Evolutionary conservation across 2,797 vertebrate species (phyloP).

Genomic region (Aratinga solstitialis): DNA sequence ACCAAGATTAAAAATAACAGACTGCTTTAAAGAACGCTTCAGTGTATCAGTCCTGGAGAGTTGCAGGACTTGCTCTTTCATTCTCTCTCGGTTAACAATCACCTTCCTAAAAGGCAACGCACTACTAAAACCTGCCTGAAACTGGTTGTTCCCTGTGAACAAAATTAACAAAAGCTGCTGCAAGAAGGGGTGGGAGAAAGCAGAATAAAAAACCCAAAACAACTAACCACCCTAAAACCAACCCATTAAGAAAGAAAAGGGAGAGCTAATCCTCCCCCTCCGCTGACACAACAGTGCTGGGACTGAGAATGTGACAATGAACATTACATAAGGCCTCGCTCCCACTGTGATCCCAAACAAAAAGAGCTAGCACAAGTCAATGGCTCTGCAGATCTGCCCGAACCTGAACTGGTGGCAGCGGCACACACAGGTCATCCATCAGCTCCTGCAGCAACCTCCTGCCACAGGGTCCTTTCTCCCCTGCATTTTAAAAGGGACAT

Average conservation of each 20-base stretch:
- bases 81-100: not conserved
- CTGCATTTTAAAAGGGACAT: rapidly evolving
- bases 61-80: not conserved
- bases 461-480: not conserved
- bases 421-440: not conserved
- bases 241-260: not conserved
- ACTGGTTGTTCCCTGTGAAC: not conserved
- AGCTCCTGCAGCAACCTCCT: not conserved
- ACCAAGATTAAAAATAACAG: not conserved
- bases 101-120: not conserved
- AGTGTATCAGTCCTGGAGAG: not conserved
- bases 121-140: not conserved
- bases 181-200: not conserved
- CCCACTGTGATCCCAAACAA: slow-evolving; percentile 2
- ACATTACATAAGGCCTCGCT: slow-evolving; percentile 55
- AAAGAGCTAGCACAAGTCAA: slow-evolving; percentile 13
- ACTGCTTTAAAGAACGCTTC: not conserved
- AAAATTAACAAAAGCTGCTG: slow-evolving; percentile 37
- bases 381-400: slow-evolving; percentile 10
- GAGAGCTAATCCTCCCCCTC: slow-evolving; percentile 42
- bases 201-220: not conserved
- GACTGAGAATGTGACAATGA: slow-evolving; percentile 42
- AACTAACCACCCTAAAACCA: not conserved
- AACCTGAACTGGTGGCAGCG: not conserved
- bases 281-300: slow-evolving; percentile 22